Percentiles rank a stretch among this genome's conserved stretches.
These are phyloP conservation scores for Ormia ochracea DNA, from an alignment of 2,888 invertebrate genomes.

Conservation along the genomic window DNA sequence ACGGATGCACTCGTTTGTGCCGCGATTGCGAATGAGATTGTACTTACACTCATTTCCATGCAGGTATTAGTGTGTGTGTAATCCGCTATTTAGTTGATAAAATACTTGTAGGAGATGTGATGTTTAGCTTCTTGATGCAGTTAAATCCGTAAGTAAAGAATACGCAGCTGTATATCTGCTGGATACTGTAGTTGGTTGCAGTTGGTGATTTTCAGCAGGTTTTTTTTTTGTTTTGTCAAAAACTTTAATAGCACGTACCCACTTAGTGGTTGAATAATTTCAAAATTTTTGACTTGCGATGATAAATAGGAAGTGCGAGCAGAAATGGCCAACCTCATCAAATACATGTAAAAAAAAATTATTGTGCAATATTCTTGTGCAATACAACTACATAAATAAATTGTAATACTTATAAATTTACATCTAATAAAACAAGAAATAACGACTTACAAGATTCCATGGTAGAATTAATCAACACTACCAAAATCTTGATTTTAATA, in stretches of 20 bases:
- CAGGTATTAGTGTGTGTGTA: not conserved
- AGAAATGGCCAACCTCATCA: not conserved
- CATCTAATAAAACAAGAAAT: too few species aligned
- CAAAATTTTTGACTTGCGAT: conserved; percentile 27
- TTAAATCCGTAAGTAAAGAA: conserved; percentile 16
- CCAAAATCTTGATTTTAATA: too few species aligned
- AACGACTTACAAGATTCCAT: too few species aligned
- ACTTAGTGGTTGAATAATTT: conserved; percentile 44
- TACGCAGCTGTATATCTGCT: not conserved
- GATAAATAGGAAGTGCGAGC: conserved; percentile 19
- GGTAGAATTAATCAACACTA: too few species aligned
- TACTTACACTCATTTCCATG: not conserved
- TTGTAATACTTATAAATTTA: too few species aligned
- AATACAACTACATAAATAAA: too few species aligned
- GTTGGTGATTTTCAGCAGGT: conserved; percentile 15
- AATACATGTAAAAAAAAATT: too few species aligned
- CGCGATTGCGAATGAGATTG: not conserved
- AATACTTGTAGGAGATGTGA: not conserved
- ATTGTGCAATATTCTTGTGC: too few species aligned
- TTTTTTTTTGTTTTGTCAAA: conserved; percentile 14
- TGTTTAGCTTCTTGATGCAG: conserved; percentile 12
- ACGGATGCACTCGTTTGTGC: conserved; percentile 53
- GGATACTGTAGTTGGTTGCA: conserved; percentile 40
- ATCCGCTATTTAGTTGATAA: conserved; percentile 24
- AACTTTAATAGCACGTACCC: conserved; percentile 25